Conservation (phyloP, 2,797 vertebrate genomes). For the Arnoldichthys spilopterus region DNA sequence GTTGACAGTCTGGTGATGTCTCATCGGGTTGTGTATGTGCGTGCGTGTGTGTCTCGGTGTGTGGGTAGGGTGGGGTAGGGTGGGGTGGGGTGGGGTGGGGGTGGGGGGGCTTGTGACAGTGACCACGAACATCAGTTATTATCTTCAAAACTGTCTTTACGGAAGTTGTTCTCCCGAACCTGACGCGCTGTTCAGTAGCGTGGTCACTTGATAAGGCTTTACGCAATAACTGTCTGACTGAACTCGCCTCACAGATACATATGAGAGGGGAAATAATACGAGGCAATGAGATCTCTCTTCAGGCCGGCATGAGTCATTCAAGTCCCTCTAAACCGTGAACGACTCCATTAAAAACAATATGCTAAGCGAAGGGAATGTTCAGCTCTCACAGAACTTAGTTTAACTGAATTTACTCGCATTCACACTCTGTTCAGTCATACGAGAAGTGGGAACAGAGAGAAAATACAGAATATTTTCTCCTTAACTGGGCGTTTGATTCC, state of each 20-base stretch:
- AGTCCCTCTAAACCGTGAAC: constrained; percentile 27
- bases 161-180: neutral
- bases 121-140: constrained; percentile 66
- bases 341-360: neutral
- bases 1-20: constrained; percentile 55
- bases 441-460: too few species aligned
- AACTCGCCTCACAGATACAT: neutral
- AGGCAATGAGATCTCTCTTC: neutral
- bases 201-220: neutral
- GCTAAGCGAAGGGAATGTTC: neutral
- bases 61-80: constrained; percentile 31
- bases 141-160: constrained; percentile 63
- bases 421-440: too few species aligned
- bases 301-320: constrained; percentile 8
- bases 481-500: too few species aligned
- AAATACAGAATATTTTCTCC: too few species aligned
- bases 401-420: neutral
- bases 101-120: constrained; percentile 56
- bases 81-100: constrained; percentile 8
- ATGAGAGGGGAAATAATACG: neutral
- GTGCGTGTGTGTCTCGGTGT: too few species aligned
- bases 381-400: neutral
- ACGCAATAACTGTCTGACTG: neutral
- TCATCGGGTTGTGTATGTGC: constrained; percentile 54
- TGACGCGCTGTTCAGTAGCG: neutral